Conservation (phyloP, 2,797 vertebrate genomes). For the Sitta carolinensis region DNA sequence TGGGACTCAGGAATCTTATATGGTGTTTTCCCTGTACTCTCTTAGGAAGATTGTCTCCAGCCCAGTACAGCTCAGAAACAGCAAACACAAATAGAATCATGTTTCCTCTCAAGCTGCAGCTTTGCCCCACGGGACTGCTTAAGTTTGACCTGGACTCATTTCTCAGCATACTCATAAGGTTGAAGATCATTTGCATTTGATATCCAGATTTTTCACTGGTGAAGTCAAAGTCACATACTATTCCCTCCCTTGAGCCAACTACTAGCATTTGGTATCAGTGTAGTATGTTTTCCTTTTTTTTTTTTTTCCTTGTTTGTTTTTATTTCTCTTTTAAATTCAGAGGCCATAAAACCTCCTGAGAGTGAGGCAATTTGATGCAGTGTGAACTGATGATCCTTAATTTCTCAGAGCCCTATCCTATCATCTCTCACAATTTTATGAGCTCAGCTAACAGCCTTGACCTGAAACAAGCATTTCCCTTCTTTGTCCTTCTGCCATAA, state of each 20-base stretch:
- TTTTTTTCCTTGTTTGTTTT: background rate
- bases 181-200: background rate
- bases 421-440: background rate
- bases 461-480: background rate
- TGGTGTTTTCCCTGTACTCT: background rate
- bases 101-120: background rate
- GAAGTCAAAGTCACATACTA: background rate
- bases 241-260: background rate
- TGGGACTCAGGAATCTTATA: background rate
- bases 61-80: background rate
- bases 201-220: background rate
- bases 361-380: background rate
- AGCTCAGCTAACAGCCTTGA: background rate
- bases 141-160: background rate
- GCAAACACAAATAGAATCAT: slow-evolving; percentile 3
- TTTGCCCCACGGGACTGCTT: background rate
- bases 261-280: background rate
- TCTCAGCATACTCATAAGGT: background rate
- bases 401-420: slow-evolving; percentile 6
- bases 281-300: background rate
- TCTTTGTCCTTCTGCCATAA: background rate
- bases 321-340: background rate
- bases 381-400: background rate
- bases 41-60: background rate
- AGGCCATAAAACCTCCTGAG: background rate